Percentiles rank a stretch among this genome's conserved stretches.
Conservation (phyloP, 1,140 invertebrate genomes). For the Archegozetes longisetosus region DNA sequence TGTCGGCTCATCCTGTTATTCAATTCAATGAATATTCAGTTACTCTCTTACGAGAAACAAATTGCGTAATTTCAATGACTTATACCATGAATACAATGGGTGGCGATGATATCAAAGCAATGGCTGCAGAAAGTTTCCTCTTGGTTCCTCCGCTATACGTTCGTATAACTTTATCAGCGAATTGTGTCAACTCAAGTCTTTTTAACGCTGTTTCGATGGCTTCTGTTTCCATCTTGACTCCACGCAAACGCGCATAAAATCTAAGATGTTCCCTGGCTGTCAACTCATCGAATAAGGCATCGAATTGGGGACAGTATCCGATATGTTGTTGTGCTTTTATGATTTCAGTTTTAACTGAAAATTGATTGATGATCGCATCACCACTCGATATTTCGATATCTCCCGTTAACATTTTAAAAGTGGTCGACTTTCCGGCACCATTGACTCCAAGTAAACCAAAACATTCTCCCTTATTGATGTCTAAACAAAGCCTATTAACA, state of each 20-base stretch:
- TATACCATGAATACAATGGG: slow-evolving; percentile 26
- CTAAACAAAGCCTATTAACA: slow-evolving; percentile 45
- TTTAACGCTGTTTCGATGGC: slow-evolving; percentile 23
- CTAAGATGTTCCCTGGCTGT: slow-evolving; percentile 30
- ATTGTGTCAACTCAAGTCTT: slow-evolving; percentile 19
- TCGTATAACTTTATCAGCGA: slow-evolving; percentile 23
- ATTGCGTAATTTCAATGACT: no score
- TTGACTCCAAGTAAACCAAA: slow-evolving; percentile 29
- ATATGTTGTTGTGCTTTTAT: slow-evolving; percentile 22
- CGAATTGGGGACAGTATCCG: slow-evolving; percentile 37
- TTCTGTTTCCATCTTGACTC: no score
- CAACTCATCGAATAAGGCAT: slow-evolving; percentile 33
- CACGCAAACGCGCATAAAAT: slow-evolving; percentile 33
- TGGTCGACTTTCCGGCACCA: slow-evolving; percentile 29
- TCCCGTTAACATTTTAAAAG: slow-evolving; percentile 27
- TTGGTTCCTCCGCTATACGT: slow-evolving; percentile 37
- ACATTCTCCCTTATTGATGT: slow-evolving; percentile 32
- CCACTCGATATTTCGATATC: slow-evolving; percentile 27
- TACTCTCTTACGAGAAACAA: no score
- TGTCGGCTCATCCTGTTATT: slow-evolving; percentile 20
- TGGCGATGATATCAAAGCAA: slow-evolving; percentile 31
- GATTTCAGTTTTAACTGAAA: not conserved
- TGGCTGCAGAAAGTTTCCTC: slow-evolving; percentile 37
- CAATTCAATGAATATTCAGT: no score
- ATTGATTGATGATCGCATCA: slow-evolving; percentile 20